phyloP scores from a whole-genome alignment of 1,140 invertebrate genomes.

The Pantala flavescens region DNA sequence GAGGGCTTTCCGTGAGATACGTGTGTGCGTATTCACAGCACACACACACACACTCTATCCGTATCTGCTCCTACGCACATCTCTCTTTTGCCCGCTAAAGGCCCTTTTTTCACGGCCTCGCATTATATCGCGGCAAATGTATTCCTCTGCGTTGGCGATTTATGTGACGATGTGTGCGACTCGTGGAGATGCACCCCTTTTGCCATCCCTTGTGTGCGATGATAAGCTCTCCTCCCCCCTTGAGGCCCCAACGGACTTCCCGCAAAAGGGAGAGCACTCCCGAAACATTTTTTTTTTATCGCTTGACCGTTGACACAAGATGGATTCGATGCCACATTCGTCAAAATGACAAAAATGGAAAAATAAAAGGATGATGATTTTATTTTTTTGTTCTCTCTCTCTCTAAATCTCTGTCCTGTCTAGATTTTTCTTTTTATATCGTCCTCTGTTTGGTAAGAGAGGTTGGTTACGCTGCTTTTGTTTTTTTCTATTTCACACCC shows the following conservation, averaged over 20 bases:
- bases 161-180: too few species aligned
- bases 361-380: too few species aligned
- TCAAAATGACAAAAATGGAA: neutral
- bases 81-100: neutral
- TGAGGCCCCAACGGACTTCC: neutral
- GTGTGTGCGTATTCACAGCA: neutral
- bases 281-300: neutral
- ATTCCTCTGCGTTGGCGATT: neutral
- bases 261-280: neutral
- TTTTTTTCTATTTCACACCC: too few species aligned
- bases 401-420: too few species aligned
- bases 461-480: too few species aligned
- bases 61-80: neutral
- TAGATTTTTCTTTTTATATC: too few species aligned
- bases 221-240: neutral
- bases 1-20: neutral
- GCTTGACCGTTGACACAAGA: neutral
- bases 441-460: too few species aligned
- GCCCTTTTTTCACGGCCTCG: neutral
- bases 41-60: neutral
- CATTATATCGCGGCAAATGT: constrained; percentile 1
- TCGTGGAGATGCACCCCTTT: neutral
- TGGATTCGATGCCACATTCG: neutral
- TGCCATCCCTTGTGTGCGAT: neutral
- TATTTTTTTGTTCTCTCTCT: too few species aligned